These are phyloP conservation scores for Desmophyllum pertusum DNA, from an alignment of 92 coral and sea anemone genomes.

Conservation along the genomic window DNA sequence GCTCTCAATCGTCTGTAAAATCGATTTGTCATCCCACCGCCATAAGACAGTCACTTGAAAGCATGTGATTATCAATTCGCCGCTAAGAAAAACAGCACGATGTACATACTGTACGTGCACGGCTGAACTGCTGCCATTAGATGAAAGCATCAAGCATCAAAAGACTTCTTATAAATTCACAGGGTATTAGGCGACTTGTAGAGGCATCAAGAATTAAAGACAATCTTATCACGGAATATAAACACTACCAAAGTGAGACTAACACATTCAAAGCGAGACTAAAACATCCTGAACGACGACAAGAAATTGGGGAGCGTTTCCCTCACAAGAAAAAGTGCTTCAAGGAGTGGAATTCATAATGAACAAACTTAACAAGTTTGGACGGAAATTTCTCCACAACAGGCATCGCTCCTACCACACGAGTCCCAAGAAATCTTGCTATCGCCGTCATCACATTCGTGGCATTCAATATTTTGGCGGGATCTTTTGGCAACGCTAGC, in stretches of 20 bases:
- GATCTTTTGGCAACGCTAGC: not conserved
- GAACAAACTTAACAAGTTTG: not conserved
- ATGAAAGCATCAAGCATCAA: not conserved
- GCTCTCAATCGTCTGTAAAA: too few species aligned
- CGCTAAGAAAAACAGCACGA: not conserved
- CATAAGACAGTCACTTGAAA: not conserved
- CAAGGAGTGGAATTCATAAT: not conserved
- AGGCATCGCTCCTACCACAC: not conserved
- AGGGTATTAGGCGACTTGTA: not conserved
- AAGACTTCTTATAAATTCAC: not conserved
- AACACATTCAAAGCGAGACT: not conserved
- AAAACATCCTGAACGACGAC: not conserved
- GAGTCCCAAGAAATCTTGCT: not conserved
- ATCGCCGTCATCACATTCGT: not conserved
- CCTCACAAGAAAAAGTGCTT: not conserved
- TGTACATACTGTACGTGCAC: too few species aligned
- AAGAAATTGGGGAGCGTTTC: not conserved
- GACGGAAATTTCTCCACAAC: not conserved
- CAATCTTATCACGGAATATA: too few species aligned
- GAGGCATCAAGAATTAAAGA: not conserved
- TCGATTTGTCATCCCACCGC: not conserved
- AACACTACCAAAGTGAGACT: not conserved
- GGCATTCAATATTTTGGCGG: slow-evolving; percentile 4
- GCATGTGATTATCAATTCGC: not conserved
- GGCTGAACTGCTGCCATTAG: not conserved